These are phyloP conservation scores for Perizoma flavofasciatum DNA, from an alignment of 2,888 invertebrate species.

Conservation along the genomic window DNA sequence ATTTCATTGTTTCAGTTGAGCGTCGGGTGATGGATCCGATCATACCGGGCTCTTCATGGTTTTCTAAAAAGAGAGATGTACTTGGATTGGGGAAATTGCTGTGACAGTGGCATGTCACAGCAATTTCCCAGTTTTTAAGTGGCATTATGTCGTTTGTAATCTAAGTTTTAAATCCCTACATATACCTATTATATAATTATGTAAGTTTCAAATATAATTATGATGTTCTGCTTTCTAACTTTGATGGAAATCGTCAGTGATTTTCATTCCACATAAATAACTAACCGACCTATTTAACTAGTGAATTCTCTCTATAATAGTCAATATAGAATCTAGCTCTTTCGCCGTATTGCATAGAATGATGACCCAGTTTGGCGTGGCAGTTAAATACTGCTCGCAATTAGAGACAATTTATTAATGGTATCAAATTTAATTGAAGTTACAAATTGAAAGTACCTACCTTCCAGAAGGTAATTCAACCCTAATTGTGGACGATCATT, in stretches of 20 bases:
- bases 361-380: conserved; percentile 35
- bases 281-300: too few species aligned
- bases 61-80: conserved; percentile 54
- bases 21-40: conserved; percentile 59
- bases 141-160: too few species aligned
- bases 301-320: too few species aligned
- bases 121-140: too few species aligned
- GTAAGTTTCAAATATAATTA: too few species aligned
- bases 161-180: too few species aligned
- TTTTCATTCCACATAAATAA: too few species aligned
- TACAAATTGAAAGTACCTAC: conserved; percentile 30
- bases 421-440: conserved; percentile 29
- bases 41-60: conserved; percentile 61
- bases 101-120: too few species aligned
- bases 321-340: neutral
- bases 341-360: conserved; percentile 6
- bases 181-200: too few species aligned
- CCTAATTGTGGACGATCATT: conserved; percentile 35
- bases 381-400: conserved; percentile 36
- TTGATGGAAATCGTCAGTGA: too few species aligned
- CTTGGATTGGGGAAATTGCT: conserved; percentile 9
- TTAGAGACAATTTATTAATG: conserved; percentile 39
- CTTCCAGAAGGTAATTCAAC: conserved; percentile 34
- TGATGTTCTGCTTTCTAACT: too few species aligned
- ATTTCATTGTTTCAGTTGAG: conserved; percentile 52